These are phyloP conservation scores for Barbus barbus DNA, from an alignment of 2,113 vertebrate species.

Conservation along the genomic window DNA sequence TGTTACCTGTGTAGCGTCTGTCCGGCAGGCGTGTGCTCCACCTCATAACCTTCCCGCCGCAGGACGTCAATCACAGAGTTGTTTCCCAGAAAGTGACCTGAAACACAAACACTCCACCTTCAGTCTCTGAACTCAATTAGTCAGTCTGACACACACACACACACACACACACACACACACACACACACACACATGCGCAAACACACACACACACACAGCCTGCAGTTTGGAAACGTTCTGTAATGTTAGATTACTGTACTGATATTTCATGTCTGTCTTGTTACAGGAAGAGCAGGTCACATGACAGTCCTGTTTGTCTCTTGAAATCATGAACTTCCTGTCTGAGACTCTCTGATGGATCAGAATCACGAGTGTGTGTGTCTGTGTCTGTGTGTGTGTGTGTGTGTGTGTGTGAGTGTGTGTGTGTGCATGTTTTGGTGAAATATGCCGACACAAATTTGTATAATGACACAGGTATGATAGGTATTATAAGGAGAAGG, in stretches of 20 bases:
- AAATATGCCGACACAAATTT: too few relatives aligned
- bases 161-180: too few relatives aligned
- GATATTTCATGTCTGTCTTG: conserved; percentile 15
- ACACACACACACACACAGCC: conserved; percentile 29
- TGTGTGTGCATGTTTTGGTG: too few relatives aligned
- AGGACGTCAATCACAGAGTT: conserved; percentile 84
- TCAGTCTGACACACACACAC: too few relatives aligned
- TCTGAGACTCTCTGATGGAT: neutral
- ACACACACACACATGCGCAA: conserved; percentile 3
- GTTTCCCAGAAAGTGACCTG: conserved; percentile 94
- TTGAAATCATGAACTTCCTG: neutral
- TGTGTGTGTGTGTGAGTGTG: too few relatives aligned
- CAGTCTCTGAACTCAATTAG: neutral
- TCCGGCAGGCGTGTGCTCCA: conserved; percentile 86
- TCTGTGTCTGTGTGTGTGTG: neutral
- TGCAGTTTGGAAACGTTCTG: neutral
- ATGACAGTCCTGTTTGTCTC: neutral
- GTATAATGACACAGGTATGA: too few relatives aligned
- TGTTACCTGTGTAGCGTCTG: conserved; percentile 81
- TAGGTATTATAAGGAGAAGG: too few relatives aligned
- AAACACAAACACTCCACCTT: conserved; percentile 58
- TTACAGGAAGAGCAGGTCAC: conserved; percentile 44
- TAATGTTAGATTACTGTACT: neutral
- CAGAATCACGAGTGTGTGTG: neutral
- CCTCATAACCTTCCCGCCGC: conserved; percentile 82